Conservation (phyloP, 1,140 invertebrate species). For the Cylas formicarius region DNA sequence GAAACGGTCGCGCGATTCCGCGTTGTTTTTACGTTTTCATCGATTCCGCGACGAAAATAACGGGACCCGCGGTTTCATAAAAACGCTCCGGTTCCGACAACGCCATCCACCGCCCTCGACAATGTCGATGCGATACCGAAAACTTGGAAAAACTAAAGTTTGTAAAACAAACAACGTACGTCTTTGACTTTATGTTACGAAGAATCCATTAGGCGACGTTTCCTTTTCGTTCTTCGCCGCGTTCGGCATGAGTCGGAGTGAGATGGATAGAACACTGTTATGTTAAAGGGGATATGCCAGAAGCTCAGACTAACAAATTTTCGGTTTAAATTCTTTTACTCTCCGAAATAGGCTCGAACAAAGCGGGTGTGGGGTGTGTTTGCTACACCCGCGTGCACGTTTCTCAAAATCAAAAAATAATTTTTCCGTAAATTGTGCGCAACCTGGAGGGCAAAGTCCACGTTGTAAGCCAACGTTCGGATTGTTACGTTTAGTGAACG, state of each 20-base stretch:
- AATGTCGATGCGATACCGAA: not conserved
- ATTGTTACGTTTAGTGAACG: too few relatives aligned
- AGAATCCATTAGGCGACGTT: slow-evolving; percentile 25
- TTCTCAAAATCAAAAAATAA: too few relatives aligned
- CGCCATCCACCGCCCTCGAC: not conserved
- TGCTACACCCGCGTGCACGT: too few relatives aligned
- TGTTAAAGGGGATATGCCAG: slow-evolving; percentile 32
- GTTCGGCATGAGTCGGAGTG: slow-evolving; percentile 16
- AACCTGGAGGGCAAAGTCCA: too few relatives aligned
- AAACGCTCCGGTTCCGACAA: too few relatives aligned
- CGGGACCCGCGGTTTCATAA: not conserved
- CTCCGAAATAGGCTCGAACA: too few relatives aligned
- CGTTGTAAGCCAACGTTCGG: too few relatives aligned
- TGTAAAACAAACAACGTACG: slow-evolving; percentile 23
- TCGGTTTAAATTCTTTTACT: slow-evolving; percentile 15
- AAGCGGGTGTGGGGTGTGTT: too few relatives aligned
- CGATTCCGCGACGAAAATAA: slow-evolving; percentile 4
- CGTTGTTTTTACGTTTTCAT: slow-evolving; percentile 8
- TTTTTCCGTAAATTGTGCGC: too few relatives aligned
- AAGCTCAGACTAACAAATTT: slow-evolving; percentile 19
- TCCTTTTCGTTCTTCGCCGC: slow-evolving; percentile 24
- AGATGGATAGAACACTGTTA: slow-evolving; percentile 28
- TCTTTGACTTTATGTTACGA: slow-evolving; percentile 12
- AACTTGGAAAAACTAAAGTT: slow-evolving; percentile 12
- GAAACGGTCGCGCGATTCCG: not conserved